These are phyloP conservation scores for Diglossa cyanea DNA, from an alignment of 2,797 vertebrate species.

Conservation along the genomic window DNA sequence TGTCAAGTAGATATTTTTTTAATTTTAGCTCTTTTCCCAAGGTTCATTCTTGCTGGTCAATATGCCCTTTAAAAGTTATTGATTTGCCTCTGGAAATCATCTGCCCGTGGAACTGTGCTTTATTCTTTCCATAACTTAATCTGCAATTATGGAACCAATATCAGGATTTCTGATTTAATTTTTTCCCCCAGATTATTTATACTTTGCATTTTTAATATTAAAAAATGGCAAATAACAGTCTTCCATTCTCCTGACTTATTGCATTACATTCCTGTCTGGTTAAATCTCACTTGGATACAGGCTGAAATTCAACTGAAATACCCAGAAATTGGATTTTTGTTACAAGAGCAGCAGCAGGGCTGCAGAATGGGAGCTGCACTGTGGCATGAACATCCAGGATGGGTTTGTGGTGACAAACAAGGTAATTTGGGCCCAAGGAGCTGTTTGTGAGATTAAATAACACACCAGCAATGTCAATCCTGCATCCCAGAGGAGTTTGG, in stretches of 20 bases:
- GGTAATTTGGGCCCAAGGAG: background rate
- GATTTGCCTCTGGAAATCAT: background rate
- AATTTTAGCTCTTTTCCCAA: background rate
- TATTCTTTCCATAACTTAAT: background rate
- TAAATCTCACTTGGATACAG: background rate
- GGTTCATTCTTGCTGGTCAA: background rate
- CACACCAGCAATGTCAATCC: rapidly evolving
- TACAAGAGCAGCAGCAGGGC: background rate
- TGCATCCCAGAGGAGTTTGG: background rate
- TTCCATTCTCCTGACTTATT: background rate
- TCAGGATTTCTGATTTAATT: background rate
- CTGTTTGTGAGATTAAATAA: background rate
- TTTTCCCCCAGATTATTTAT: background rate
- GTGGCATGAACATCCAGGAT: background rate
- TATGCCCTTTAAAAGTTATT: background rate
- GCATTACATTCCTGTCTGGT: background rate
- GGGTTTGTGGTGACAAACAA: background rate
- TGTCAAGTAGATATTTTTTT: background rate
- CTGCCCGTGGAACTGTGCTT: background rate
- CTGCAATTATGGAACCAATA: background rate
- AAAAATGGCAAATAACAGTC: background rate
- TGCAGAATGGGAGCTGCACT: background rate
- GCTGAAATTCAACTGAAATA: background rate
- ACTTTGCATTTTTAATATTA: background rate
- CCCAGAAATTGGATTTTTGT: background rate